These are phyloP conservation scores for Corvus moneduloides DNA, from an alignment of 2,113 vertebrate species.

Conservation along the genomic window DNA sequence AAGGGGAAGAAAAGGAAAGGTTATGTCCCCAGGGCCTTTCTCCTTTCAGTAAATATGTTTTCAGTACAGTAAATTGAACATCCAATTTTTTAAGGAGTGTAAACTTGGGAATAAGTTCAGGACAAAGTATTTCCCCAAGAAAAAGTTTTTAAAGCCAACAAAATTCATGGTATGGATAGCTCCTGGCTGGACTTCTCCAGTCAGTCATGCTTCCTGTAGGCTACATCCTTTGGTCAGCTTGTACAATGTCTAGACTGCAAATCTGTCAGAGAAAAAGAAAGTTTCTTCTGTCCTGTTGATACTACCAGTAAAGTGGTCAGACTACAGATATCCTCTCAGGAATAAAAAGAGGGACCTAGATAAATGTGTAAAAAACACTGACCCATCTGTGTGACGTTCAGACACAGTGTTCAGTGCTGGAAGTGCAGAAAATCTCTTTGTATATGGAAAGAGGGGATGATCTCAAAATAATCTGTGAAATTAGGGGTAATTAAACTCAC, in stretches of 20 bases:
- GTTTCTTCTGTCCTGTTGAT: neutral
- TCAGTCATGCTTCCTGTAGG: neutral
- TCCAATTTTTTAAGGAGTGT: neutral
- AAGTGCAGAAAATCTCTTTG: neutral
- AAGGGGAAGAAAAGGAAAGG: neutral
- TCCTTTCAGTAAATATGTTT: neutral
- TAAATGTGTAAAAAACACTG: neutral
- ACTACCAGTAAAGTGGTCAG: neutral
- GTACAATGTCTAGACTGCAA: neutral
- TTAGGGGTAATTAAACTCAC: neutral
- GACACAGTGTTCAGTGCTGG: neutral
- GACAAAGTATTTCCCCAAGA: neutral
- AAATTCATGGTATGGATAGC: neutral
- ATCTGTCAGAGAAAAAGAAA: neutral
- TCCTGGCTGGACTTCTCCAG: neutral
- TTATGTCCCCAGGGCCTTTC: neutral
- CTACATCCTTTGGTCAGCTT: neutral
- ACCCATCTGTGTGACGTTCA: neutral
- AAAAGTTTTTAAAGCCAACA: neutral
- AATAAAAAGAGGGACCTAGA: neutral
- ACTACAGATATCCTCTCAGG: neutral
- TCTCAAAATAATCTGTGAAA: neutral
- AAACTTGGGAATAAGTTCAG: neutral
- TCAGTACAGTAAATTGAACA: neutral
- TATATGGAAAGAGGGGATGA: neutral